Evolutionary conservation across 2,797 vertebrate genomes (phyloP).

Genomic region (Clangula hyemalis): DNA sequence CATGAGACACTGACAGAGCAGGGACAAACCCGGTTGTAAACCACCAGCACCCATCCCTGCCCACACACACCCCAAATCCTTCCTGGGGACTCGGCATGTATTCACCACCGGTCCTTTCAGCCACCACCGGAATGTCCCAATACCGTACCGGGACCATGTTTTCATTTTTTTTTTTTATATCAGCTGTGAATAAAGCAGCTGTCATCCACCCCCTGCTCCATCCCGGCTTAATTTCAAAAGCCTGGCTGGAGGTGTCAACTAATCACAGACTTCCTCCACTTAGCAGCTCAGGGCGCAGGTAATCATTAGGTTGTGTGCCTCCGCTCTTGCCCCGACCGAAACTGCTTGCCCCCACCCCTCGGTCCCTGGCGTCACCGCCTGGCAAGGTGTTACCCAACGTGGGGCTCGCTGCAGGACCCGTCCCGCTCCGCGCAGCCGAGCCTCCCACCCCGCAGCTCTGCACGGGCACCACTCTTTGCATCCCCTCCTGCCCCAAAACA

Average conservation of each 20-base stretch:
- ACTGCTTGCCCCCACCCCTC: constrained; percentile 56
- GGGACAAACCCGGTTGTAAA: not conserved
- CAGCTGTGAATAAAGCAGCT: constrained; percentile 56
- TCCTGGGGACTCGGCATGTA: fast-evolving
- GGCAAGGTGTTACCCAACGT: constrained; percentile 31
- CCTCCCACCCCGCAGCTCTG: not conserved
- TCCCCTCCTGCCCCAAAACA: too few relatives aligned
- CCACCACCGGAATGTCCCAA: not conserved
- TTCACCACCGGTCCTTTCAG: not conserved
- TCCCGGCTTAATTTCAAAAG: constrained; percentile 43
- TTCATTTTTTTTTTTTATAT: constrained; percentile 29
- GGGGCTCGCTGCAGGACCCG: fast-evolving
- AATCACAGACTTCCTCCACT: constrained; percentile 72
- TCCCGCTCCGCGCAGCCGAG: not conserved
- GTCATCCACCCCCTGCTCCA: constrained; percentile 50
- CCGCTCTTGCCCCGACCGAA: constrained; percentile 66
- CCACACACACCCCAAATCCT: not conserved
- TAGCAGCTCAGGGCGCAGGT: constrained; percentile 51
- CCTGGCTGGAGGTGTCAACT: constrained; percentile 60
- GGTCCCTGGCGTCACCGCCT: constrained; percentile 15
- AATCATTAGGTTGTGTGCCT: constrained; percentile 64
- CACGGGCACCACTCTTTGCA: not conserved
- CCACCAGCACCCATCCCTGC: not conserved
- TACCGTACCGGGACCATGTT: not conserved
- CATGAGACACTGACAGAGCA: not conserved